phyloP scores from a whole-genome alignment of 2,888 invertebrate species.

The Stramonita haemastoma region DNA sequence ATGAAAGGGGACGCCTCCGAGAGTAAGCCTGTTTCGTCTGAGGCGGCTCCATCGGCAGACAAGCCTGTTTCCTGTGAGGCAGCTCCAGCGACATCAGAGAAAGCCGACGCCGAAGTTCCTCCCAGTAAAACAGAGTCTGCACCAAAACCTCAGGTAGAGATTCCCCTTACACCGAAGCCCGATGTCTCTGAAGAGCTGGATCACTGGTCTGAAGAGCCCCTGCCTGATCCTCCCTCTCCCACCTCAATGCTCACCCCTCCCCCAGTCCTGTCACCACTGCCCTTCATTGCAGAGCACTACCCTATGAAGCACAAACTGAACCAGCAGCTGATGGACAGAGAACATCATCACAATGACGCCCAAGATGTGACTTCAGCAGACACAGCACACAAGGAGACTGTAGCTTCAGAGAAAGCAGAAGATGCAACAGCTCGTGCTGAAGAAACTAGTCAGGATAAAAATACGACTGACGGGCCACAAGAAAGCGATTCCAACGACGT shows the following conservation, averaged over 20 bases:
- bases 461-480: not conserved
- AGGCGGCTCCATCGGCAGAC: not conserved
- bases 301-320: conserved; percentile 4
- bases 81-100: not conserved
- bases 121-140: not conserved
- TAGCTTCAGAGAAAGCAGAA: not conserved
- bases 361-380: not conserved
- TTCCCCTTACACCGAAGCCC: not conserved
- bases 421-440: not conserved
- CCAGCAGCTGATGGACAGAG: not conserved
- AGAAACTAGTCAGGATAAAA: not conserved
- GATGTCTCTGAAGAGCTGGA: not conserved
- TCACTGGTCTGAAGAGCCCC: not conserved
- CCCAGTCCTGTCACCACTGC: conserved; percentile 9
- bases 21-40: not conserved
- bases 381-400: conserved; percentile 5
- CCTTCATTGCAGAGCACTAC: not conserved
- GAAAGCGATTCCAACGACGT: not conserved
- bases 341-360: not conserved
- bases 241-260: not conserved
- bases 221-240: conserved; percentile 16
- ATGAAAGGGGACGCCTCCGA: not conserved
- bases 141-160: not conserved
- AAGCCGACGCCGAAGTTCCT: not conserved
- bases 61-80: not conserved